These are phyloP conservation scores for Osmerus mordax DNA, from an alignment of 2,113 vertebrate species.

Conservation along the genomic window DNA sequence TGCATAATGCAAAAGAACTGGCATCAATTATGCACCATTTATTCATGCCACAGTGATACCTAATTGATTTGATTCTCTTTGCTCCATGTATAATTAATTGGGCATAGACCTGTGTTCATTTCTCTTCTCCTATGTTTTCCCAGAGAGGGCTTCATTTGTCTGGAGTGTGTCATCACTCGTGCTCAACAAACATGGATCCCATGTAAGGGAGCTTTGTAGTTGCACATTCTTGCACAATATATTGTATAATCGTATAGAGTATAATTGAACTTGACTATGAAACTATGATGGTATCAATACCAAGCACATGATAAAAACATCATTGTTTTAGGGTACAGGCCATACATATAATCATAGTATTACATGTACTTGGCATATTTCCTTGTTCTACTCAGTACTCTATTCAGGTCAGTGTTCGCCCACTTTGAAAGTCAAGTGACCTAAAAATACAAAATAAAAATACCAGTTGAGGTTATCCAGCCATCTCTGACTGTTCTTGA, in stretches of 20 bases:
- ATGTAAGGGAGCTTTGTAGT: background rate
- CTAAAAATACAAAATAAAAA: conserved; percentile 8
- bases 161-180: conserved; percentile 11
- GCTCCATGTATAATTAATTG: conserved; percentile 66
- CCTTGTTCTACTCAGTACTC: background rate
- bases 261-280: no score
- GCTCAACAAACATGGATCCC: conserved; percentile 3
- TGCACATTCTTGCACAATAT: background rate
- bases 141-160: conserved; percentile 11
- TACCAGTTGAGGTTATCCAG: background rate
- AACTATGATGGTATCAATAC: no score
- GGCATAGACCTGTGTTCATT: conserved; percentile 35
- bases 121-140: conserved; percentile 29
- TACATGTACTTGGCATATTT: background rate
- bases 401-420: conserved; percentile 6
- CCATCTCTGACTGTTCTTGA: background rate
- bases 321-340: no score
- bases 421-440: conserved; percentile 1
- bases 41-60: conserved; percentile 64
- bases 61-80: conserved; percentile 67
- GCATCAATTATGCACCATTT: conserved; percentile 69
- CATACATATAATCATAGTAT: no score
- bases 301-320: no score
- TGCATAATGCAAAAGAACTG: conserved; percentile 59
- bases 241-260: background rate